These are phyloP conservation scores for Drosophila nikananu DNA, from an alignment of 1,140 invertebrate species.

Conservation along the genomic window DNA sequence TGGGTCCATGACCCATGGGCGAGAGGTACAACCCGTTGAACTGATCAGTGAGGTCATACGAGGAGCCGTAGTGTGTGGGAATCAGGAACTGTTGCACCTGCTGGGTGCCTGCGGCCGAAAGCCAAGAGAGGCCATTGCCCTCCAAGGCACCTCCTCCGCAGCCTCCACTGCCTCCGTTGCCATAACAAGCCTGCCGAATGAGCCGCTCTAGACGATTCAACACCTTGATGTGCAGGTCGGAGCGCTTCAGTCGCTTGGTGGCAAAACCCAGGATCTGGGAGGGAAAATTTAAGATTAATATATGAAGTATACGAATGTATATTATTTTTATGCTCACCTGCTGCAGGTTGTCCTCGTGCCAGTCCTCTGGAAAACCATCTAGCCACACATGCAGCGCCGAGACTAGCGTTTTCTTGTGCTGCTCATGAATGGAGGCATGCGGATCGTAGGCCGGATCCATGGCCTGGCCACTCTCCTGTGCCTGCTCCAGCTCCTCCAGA, in stretches of 20 bases:
- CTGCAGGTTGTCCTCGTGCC: conserved; percentile 94
- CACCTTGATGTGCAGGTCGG: conserved; percentile 92
- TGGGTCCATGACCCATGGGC: conserved; percentile 86
- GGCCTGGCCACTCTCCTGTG: conserved; percentile 52
- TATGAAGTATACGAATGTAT: too few relatives aligned
- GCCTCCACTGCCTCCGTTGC: conserved; percentile 32
- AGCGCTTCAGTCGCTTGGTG: conserved; percentile 91
- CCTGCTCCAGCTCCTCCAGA: conserved; percentile 70
- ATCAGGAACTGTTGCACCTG: conserved; percentile 56
- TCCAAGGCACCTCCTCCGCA: conserved; percentile 40
- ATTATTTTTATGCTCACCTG: conserved; percentile 49
- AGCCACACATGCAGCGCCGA: conserved; percentile 97
- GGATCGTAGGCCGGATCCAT: conserved; percentile 68
- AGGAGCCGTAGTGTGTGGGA: conserved; percentile 66
- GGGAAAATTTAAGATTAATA: background rate
- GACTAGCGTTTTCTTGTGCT: conserved; percentile 91
- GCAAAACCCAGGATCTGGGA: conserved; percentile 92
- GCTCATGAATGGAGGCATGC: conserved; percentile 72
- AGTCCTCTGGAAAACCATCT: conserved; percentile 98
- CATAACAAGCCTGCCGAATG: conserved; percentile 76
- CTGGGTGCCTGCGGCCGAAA: conserved; percentile 33
- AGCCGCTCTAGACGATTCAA: conserved; percentile 86
- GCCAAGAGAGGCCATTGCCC: conserved; percentile 59
- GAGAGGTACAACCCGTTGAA: conserved; percentile 86
- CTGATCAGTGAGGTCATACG: conserved; percentile 80